Evolutionary conservation across 2,113 vertebrate genomes (phyloP).

Genomic region (Tragelaphus imberbis): DNA sequence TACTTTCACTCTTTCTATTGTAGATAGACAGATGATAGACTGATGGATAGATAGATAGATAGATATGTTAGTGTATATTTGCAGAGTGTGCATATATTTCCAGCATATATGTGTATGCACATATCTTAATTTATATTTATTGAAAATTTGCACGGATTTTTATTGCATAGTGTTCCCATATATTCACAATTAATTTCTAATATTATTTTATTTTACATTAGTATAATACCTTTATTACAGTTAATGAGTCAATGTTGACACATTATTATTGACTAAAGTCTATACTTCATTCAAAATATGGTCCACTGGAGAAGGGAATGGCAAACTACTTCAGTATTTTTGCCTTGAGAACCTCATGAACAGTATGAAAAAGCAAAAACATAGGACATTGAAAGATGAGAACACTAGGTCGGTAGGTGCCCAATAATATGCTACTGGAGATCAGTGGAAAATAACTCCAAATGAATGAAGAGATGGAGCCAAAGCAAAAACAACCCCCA

Average conservation of each 20-base stretch:
- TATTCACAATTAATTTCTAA: not conserved
- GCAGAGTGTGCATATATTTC: not conserved
- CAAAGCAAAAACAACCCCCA: not conserved
- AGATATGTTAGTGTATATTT: not conserved
- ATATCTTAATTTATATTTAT: not conserved
- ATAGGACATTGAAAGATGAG: not conserved
- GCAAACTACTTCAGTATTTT: not conserved
- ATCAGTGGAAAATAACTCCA: not conserved
- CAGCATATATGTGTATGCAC: not conserved
- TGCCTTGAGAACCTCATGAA: not conserved
- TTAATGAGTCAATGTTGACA: not conserved
- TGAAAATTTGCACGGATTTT: not conserved
- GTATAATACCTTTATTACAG: not conserved
- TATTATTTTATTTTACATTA: not conserved
- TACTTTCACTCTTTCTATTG: not conserved
- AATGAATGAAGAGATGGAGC: not conserved
- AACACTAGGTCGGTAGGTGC: not conserved
- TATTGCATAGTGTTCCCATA: not conserved
- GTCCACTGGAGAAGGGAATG: not conserved
- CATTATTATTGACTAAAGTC: not conserved
- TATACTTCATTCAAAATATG: not conserved
- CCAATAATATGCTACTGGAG: not conserved
- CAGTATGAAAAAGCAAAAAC: not conserved
- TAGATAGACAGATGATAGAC: not conserved
- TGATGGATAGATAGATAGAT: accelerated